Evolutionary conservation across 92 coral and sea anemone genomes (phyloP).

Genomic region (Heliopora coerulea): DNA sequence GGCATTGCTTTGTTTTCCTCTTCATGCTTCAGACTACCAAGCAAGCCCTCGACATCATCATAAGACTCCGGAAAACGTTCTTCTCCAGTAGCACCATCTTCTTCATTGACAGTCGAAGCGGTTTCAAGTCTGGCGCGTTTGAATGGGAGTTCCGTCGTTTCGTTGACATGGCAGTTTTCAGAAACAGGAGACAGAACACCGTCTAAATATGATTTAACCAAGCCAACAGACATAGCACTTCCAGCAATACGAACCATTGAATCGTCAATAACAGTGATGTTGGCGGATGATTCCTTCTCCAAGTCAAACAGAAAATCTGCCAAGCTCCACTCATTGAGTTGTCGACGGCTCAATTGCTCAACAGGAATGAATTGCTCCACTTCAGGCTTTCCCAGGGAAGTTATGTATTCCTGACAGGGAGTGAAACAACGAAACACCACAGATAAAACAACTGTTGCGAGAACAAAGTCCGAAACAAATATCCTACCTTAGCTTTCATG

Average conservation of each 20-base stretch:
- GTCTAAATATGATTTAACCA: conserved; percentile 13
- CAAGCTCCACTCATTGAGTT: conserved; percentile 3
- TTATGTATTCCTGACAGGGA: conserved; percentile 28
- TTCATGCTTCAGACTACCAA: conserved; percentile 21
- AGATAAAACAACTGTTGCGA: background rate
- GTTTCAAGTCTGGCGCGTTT: conserved; percentile 35
- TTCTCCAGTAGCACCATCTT: background rate
- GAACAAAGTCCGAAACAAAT: background rate
- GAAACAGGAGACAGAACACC: background rate
- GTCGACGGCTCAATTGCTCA: conserved; percentile 9
- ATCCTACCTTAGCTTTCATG: conserved; percentile 36
- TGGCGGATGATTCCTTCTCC: conserved; percentile 32
- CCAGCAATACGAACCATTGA: conserved; percentile 18
- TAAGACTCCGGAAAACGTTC: conserved; percentile 5
- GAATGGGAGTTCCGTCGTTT: conserved; percentile 10
- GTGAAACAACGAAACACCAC: too few species aligned
- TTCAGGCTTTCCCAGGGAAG: conserved; percentile 39
- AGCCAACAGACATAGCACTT: conserved; percentile 6
- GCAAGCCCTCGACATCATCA: conserved; percentile 28
- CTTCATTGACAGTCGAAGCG: conserved; percentile 4
- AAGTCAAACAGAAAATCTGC: conserved; percentile 25
- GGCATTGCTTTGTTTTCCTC: background rate
- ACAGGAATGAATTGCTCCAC: conserved; percentile 5
- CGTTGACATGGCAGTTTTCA: background rate
- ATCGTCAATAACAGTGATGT: conserved; percentile 15